These are phyloP conservation scores for Zoanthus gigantus DNA, from an alignment of 92 coral and sea anemone species.

Conservation along the genomic window DNA sequence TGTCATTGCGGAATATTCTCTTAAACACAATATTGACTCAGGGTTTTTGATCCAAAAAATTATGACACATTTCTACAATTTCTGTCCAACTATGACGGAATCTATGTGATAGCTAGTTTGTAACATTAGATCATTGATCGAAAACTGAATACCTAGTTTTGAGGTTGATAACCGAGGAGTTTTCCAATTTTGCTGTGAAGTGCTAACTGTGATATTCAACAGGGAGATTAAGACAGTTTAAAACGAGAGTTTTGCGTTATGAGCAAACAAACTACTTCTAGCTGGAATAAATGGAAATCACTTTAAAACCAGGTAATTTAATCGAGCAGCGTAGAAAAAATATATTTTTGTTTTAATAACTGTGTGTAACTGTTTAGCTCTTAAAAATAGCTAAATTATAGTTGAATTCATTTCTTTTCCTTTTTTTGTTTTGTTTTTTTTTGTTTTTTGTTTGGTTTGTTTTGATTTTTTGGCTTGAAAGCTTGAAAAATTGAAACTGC, in stretches of 20 bases:
- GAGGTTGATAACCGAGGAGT: neutral
- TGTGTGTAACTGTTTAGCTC: neutral
- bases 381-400: neutral
- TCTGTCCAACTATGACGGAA: too few species aligned
- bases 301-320: conserved; percentile 3
- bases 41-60: too few species aligned
- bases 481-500: too few species aligned
- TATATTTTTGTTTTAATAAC: too few species aligned
- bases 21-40: too few species aligned
- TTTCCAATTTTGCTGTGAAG: neutral
- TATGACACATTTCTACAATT: too few species aligned
- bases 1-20: too few species aligned
- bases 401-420: neutral
- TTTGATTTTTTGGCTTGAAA: too few species aligned
- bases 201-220: conserved; percentile 8
- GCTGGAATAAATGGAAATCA: neutral
- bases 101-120: too few species aligned
- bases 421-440: neutral
- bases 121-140: neutral
- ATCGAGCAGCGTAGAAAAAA: neutral
- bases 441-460: too few species aligned
- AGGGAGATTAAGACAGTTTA: conserved; percentile 24
- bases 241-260: neutral
- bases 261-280: conserved; percentile 31
- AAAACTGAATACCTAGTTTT: neutral